Base-by-base conservation (phyloP, 2,888 invertebrate species). In the Zygaena filipendulae region DNA sequence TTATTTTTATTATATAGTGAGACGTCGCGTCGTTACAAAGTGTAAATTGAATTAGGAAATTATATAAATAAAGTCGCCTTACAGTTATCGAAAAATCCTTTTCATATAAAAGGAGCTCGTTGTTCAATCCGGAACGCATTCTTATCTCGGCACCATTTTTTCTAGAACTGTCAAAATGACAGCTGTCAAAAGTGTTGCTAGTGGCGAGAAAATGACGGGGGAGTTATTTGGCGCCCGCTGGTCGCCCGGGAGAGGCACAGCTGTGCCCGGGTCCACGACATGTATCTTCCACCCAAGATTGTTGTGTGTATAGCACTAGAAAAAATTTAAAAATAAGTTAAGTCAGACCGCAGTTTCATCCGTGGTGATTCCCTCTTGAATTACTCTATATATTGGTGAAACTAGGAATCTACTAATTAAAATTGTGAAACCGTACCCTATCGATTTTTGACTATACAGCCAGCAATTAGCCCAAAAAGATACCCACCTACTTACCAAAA, bases 231-330 rank as follows among this genome's bases (percentile, higher is more conserved):
- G 38, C 0, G 56, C 55, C 24, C 42, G 47, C 25, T 56, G 60
- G 35, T 61, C 58, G 0, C 59, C 58, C 0, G 68, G 57, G 2
- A 54, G 36, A 0, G 74, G 74, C 2, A 79, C 57, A 0, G 57
- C 53, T 0, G 70, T 62, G 1, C 89, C 90, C 0, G 86, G 84
- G 49, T 93, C 87, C 7, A 92, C 87, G 2, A 95, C 90, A 61
- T 91, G 86, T 45, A 95, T 95, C 64, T 93, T 95, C 95, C 95
- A 95, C 25, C 95, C 95, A 13, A 95, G 77, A 61, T 93, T 91
- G 42, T 87, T 90, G 75, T 95, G 95, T n/a, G 90, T 88, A 74
- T 91, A 95, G 67, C 95, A 95, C 95, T 95, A 75, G 9, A 77
- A 71, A 13, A 42, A 31, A 38, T 40, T n/a, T n/a, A n/a, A n/a